Evolutionary conservation across 2,888 invertebrate genomes (phyloP).

Genomic region (Meloe dianella): DNA sequence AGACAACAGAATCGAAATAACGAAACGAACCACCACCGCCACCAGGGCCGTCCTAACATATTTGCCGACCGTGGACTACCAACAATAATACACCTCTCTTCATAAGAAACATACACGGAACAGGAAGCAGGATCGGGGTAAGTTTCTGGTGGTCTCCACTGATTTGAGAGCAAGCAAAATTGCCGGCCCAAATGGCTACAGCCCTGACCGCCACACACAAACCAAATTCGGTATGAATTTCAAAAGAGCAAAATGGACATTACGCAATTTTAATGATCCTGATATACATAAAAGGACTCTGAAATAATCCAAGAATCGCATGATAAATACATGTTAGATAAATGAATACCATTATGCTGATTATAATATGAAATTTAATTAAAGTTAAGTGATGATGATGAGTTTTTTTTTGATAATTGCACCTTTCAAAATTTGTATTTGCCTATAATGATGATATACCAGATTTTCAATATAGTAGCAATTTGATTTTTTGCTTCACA

Average conservation of each 20-base stretch:
- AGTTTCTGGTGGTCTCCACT: too few relatives aligned
- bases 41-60: too few relatives aligned
- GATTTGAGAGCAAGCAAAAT: too few relatives aligned
- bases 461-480: background rate
- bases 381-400: background rate
- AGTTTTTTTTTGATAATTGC: background rate
- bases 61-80: too few relatives aligned
- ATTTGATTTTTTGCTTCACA: background rate
- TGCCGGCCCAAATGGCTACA: too few relatives aligned
- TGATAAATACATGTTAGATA: background rate
- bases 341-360: too few relatives aligned
- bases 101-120: too few relatives aligned
- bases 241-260: background rate
- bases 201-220: background rate
- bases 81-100: too few relatives aligned
- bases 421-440: background rate
- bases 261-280: background rate
- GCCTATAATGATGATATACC: background rate
- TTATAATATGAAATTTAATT: background rate
- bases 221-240: background rate
- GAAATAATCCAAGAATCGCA: background rate
- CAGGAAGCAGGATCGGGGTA: too few relatives aligned
- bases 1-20: background rate
- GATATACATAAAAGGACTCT: background rate
- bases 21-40: background rate